These are phyloP conservation scores for Aelia acuminata DNA, from an alignment of 2,888 invertebrate species.

Conservation along the genomic window DNA sequence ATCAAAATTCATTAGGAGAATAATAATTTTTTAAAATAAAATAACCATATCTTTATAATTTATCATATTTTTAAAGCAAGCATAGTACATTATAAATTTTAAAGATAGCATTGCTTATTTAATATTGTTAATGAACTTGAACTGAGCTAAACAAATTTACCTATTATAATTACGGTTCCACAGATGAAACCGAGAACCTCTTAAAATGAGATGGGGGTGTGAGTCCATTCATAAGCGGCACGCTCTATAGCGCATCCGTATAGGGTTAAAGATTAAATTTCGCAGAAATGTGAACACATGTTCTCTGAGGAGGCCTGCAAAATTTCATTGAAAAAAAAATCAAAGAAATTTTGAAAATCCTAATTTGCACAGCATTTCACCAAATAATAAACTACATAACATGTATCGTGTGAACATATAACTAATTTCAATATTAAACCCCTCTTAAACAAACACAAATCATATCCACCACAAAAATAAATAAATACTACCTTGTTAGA, in stretches of 20 bases:
- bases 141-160: constrained; percentile 14
- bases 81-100: background rate
- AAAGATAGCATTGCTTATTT: background rate
- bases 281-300: constrained; percentile 18
- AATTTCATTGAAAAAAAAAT: constrained; percentile 16
- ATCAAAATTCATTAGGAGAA: background rate
- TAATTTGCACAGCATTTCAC: background rate
- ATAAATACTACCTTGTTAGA: background rate
- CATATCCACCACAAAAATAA: background rate
- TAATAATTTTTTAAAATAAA: background rate
- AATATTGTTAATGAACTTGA: constrained; percentile 25
- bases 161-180: constrained; percentile 32
- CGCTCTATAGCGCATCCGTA: background rate
- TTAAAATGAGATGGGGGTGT: constrained; percentile 26
- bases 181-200: constrained; percentile 39
- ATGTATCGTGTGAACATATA: background rate
- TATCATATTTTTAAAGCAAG: background rate
- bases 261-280: constrained; percentile 39
- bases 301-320: constrained; percentile 25
- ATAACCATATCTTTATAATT: background rate
- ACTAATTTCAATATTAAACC: background rate
- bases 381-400: background rate
- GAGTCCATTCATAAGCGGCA: constrained; percentile 40
- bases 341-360: constrained; percentile 29
- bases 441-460: background rate